Evolutionary conservation across 1,140 invertebrate genomes (phyloP).

Genomic region (Anastrepha ludens): DNA sequence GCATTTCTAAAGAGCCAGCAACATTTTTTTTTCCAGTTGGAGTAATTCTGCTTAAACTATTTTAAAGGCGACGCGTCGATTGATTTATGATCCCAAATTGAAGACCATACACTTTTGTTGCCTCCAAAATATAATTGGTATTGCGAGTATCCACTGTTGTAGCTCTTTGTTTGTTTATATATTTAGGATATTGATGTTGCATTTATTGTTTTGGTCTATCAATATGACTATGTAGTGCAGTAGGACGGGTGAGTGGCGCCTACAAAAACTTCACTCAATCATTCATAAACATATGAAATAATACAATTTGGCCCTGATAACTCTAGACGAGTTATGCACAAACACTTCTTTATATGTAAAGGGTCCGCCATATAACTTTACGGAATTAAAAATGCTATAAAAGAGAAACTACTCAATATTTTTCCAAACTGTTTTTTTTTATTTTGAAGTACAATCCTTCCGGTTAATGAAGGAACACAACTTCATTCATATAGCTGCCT

Average conservation of each 20-base stretch:
- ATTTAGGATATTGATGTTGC: not conserved
- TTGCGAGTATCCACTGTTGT: not conserved
- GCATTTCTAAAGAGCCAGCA: not conserved
- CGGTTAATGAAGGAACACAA: too few relatives aligned
- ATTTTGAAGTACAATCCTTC: too few relatives aligned
- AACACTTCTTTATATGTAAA: too few relatives aligned
- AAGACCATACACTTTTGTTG: not conserved
- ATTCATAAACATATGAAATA: not conserved
- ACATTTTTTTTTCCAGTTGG: not conserved
- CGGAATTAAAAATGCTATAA: too few relatives aligned
- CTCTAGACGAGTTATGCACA: too few relatives aligned
- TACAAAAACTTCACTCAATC: not conserved
- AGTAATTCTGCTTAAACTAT: conserved; percentile 30
- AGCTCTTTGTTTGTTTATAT: not conserved
- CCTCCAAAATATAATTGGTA: not conserved
- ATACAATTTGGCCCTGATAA: too few relatives aligned
- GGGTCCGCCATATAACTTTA: too few relatives aligned
- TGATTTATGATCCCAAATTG: conserved; percentile 48
- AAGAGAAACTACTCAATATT: too few relatives aligned
- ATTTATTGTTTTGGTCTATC: not conserved
- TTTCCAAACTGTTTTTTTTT: too few relatives aligned
- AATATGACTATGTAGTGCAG: not conserved
- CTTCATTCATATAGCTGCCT: too few relatives aligned
- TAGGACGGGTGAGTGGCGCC: conserved; percentile 4
- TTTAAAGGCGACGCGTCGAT: conserved; percentile 9